These are phyloP conservation scores for Ammospiza nelsoni DNA, from an alignment of 2,113 vertebrate genomes.

Conservation along the genomic window DNA sequence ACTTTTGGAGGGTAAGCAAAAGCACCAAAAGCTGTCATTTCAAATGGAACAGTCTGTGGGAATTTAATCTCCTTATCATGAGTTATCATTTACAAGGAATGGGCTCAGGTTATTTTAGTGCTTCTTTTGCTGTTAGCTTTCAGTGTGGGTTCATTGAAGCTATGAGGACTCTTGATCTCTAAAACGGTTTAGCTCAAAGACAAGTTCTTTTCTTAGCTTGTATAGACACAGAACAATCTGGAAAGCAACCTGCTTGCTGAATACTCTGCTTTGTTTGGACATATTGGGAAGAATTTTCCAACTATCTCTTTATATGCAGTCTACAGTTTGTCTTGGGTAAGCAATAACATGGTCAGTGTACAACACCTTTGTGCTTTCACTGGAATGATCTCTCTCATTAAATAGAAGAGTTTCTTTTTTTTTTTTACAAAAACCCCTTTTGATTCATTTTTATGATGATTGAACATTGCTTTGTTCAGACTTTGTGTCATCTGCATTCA, in stretches of 20 bases:
- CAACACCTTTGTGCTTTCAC: not conserved
- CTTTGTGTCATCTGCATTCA: constrained; percentile 6
- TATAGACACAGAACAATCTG: not conserved
- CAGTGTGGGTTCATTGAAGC: not conserved
- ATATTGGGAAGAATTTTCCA: not conserved
- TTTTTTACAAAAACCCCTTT: not conserved
- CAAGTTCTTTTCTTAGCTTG: not conserved
- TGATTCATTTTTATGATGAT: constrained; percentile 12
- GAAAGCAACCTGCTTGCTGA: constrained; percentile 5
- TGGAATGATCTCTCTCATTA: not conserved
- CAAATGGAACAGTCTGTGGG: rapidly evolving
- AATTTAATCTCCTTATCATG: not conserved
- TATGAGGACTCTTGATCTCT: not conserved
- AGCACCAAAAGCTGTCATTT: not conserved
- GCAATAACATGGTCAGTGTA: not conserved
- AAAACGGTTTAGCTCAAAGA: not conserved
- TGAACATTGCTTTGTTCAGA: constrained; percentile 31
- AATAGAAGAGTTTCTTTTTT: not conserved
- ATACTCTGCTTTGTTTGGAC: not conserved
- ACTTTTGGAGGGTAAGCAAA: not conserved
- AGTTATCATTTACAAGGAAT: not conserved
- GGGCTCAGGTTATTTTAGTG: not conserved
- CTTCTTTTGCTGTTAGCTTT: not conserved
- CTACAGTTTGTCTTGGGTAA: not conserved
- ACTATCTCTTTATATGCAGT: not conserved